Base-by-base conservation (phyloP, 2,797 vertebrate genomes). In the Sebastes goodei region DNA sequence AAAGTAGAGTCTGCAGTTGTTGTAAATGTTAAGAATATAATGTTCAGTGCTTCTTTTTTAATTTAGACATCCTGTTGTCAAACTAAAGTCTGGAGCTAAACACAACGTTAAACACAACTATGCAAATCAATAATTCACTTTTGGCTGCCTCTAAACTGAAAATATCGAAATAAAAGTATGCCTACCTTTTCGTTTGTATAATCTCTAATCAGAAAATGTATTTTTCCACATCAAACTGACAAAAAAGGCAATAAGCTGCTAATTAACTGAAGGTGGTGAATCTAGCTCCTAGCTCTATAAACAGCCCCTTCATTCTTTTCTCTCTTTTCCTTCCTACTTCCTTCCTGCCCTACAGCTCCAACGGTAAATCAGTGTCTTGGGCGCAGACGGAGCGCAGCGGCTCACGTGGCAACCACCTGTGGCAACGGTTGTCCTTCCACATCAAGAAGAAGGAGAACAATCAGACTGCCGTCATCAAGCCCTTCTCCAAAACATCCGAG, bases 381-480 rank as follows among this genome's bases (percentile, higher is more conserved):
- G 98, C 98, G 9, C 98, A 98, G 93, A 98, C 97, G 0, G 98
- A 99, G 93, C 97, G 96, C 87, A 96, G 95, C 90, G 94, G 96
- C 83, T 96, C 96, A 76, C 95, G 97, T 64, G 97, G 99, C 21
- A 98, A 97, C 72, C 98, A 99, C 94, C 96, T 99, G 90, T 99
- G 98, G 98, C 98, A 99, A 90, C 93, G 98, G 15, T 84, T 99
- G 75, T 99, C 99, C 38, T 94, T 99, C 79, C 98, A 99, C 91
- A 99, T 99, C 93, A 99, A 99, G 94, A 98, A 96, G 85, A 98
- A 97, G 30, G 99, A 99, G 91, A 99, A 95, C 89, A 99, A 99
- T 84, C 99, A 99, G 89, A 99, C 97, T 0, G 98, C 98, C 0
- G 97, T 99, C 83, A 99, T 99, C 94, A 99, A 99, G 91, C 98